Base-by-base conservation (phyloP, 2,888 invertebrate genomes). In the Caenorhabditis sp. region DNA sequence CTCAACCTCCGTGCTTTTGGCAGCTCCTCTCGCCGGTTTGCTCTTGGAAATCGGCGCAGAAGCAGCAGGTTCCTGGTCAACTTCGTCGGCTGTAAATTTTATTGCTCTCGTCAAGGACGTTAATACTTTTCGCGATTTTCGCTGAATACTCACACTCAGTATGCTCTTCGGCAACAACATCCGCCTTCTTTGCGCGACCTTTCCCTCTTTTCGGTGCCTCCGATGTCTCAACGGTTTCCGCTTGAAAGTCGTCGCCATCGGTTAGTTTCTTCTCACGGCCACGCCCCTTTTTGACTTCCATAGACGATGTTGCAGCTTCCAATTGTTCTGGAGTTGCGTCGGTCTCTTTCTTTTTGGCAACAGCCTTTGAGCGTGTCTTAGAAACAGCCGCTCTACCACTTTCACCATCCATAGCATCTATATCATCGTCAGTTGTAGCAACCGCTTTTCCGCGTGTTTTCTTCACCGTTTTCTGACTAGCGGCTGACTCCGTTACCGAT, bases 231-330 rank as follows among this genome's bases (percentile, higher is more conserved):
- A 44, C 59, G 16, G 24, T 22, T 5, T 35, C 72, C 14, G 24
- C 35, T 8, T 59, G 31, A n/a, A 1, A n/a, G 22, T 10, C 35
- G 16, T 22, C 35, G 8, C 6, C 63, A 10, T 38, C 4, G 26
- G 16, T 14, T 12, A 38, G 35, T 54, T 73, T 73, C 28, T 54
- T 63, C 7, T 51, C 73, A 24, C 73, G 73, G 51, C 19, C 31
- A 26, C 56, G 56, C 6, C 56, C 56, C n/a, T 58, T 28, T n/a
- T 58, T 58, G 2, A 19, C 49, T 8, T 49, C 19, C 10, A 31
- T 26, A 26, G 24, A 24, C n/a, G n/a, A n/a, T n/a, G n/a, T n/a
- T n/a, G n/a, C n/a, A n/a, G n/a, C n/a, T n/a, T n/a, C n/a, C n/a
- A n/a, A n/a, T n/a, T n/a, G n/a, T n/a, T n/a, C n/a, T n/a, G n/a